Conservation (phyloP, 2,797 vertebrate species). For the Argyrosomus regius region DNA sequence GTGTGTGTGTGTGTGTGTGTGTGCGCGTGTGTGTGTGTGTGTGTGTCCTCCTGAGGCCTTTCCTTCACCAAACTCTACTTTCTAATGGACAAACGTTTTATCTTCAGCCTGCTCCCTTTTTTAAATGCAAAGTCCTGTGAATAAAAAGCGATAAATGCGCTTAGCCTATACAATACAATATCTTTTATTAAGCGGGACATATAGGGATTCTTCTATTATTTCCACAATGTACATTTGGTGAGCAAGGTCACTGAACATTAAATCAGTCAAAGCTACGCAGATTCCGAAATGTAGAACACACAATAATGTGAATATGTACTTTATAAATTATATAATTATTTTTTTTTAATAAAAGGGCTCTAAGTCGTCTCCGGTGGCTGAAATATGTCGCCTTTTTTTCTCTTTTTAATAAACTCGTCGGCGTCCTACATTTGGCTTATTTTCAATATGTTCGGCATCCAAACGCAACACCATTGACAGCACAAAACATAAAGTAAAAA, state of each 20-base stretch:
- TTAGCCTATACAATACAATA: slow-evolving; percentile 89
- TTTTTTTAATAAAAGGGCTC: slow-evolving; percentile 82
- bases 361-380: slow-evolving; percentile 82
- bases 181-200: slow-evolving; percentile 90
- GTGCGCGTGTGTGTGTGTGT: too few species aligned
- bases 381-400: slow-evolving; percentile 86
- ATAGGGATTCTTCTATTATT: slow-evolving; percentile 86
- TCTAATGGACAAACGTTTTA: not conserved
- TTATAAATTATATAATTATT: slow-evolving; percentile 83
- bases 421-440: slow-evolving; percentile 87
- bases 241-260: slow-evolving; percentile 88
- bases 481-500: slow-evolving; percentile 83
- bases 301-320: slow-evolving; percentile 88
- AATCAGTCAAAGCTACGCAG: slow-evolving; percentile 89
- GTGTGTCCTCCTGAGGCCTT: slow-evolving; percentile 41
- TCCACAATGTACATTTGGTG: slow-evolving; percentile 86
- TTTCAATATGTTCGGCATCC: slow-evolving; percentile 90
- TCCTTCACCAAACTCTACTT: not conserved
- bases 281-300: slow-evolving; percentile 88
- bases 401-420: slow-evolving; percentile 85
- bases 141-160: slow-evolving; percentile 81
- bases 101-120: not conserved
- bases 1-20: not conserved
- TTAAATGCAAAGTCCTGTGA: slow-evolving; percentile 37
- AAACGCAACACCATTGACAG: slow-evolving; percentile 89